phyloP scores from a whole-genome alignment of 1,140 invertebrate genomes.

The Parapsyche elsis region DNA sequence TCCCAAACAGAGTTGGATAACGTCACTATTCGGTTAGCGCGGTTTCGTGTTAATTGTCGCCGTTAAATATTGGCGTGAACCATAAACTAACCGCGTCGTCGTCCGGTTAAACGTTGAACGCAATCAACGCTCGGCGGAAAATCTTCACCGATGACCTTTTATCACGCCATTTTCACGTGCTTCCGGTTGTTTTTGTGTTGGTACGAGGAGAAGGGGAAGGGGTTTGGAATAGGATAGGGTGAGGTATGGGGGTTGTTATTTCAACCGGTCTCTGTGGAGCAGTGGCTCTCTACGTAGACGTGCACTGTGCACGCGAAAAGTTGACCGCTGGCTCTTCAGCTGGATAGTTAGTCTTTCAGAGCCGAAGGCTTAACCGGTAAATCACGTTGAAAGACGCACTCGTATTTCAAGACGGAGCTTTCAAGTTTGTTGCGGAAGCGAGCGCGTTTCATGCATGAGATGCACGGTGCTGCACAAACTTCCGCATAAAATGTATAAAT shows the following conservation, averaged over 20 bases:
- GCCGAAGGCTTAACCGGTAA: background rate
- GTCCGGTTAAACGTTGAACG: slow-evolving; percentile 6
- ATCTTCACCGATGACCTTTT: slow-evolving; percentile 45
- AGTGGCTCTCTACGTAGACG: background rate
- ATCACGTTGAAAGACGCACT: slow-evolving; percentile 9
- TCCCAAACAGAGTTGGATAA: too few relatives aligned
- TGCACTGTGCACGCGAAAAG: background rate
- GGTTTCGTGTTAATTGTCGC: too few relatives aligned
- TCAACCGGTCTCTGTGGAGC: too few relatives aligned
- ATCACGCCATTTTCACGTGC: slow-evolving; percentile 47
- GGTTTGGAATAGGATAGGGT: too few relatives aligned
- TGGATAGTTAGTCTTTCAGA: background rate
- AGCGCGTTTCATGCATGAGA: slow-evolving; percentile 7
- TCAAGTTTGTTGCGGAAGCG: background rate
- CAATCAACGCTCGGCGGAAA: slow-evolving; percentile 33
- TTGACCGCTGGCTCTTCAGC: background rate
- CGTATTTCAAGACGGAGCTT: slow-evolving; percentile 14
- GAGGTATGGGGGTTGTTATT: too few relatives aligned
- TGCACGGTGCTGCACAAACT: background rate
- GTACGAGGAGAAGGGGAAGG: background rate
- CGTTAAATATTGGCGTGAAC: too few relatives aligned
- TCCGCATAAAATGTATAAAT: background rate
- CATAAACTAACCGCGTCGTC: background rate
- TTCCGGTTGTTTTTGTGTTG: slow-evolving; percentile 39
- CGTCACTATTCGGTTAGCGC: too few relatives aligned